Conservation (phyloP, 2,113 vertebrate genomes). For the Platysteira castanea region DNA sequence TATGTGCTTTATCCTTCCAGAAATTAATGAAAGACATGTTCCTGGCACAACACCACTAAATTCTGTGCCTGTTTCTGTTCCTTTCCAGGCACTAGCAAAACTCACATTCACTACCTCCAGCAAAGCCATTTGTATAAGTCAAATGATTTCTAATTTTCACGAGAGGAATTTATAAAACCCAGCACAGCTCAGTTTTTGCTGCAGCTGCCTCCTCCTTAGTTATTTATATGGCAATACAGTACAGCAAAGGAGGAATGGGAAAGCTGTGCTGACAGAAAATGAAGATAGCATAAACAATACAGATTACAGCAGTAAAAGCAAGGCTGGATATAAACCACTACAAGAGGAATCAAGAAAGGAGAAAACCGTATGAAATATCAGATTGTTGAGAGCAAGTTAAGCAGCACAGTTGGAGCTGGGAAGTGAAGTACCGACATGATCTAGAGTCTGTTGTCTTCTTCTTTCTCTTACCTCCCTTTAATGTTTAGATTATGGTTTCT, state of each 20-base stretch:
- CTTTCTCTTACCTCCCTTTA: neutral
- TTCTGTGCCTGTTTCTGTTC: neutral
- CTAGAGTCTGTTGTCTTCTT: neutral
- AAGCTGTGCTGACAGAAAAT: constrained; percentile 1
- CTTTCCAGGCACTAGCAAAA: neutral
- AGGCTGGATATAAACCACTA: neutral
- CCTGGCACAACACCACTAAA: neutral
- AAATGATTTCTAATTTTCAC: constrained; percentile 32
- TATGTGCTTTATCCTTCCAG: neutral
- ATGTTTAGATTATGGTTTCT: neutral
- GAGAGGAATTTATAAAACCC: neutral
- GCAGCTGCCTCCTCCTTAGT: constrained; percentile 16
- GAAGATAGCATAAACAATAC: constrained; percentile 49
- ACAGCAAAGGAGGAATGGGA: neutral
- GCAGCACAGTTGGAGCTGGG: neutral
- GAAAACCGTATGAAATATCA: neutral
- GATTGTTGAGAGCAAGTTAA: neutral
- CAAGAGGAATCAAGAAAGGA: neutral
- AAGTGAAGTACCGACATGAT: neutral
- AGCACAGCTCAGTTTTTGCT: neutral
- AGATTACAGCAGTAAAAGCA: constrained; percentile 40
- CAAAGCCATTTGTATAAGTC: neutral
- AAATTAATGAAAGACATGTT: neutral
- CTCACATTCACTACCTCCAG: neutral
- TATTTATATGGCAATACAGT: constrained; percentile 31